Conservation (phyloP, 2,888 invertebrate species). For the Ennomos erosarius region DNA sequence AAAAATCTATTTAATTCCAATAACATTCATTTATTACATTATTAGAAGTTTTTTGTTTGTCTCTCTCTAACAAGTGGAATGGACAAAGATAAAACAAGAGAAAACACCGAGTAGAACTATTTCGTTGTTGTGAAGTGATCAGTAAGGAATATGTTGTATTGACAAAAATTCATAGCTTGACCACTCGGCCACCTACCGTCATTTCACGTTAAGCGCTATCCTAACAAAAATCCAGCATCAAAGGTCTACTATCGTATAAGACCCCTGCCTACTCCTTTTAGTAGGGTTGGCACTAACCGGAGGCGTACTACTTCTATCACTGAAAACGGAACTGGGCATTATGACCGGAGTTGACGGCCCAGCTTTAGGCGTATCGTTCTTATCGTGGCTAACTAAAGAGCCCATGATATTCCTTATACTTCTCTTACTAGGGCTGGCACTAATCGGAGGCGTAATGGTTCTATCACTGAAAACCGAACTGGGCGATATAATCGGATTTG, state of each 20-base stretch:
- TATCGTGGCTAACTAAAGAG: constrained; percentile 74
- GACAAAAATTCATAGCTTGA: too few relatives aligned
- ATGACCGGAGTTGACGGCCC: constrained; percentile 74
- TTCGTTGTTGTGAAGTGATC: too few relatives aligned
- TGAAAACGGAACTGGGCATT: constrained; percentile 67
- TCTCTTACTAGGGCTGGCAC: constrained; percentile 54
- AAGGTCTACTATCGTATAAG: constrained; percentile 74
- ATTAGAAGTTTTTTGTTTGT: too few relatives aligned
- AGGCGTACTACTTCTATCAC: constrained; percentile 55
- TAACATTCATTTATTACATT: too few relatives aligned
- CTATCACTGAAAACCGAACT: constrained; percentile 66
- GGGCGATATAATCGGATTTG: constrained; percentile 66
- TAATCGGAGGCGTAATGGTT: constrained; percentile 44
- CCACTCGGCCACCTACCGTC: constrained; percentile 1
- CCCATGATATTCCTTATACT: constrained; percentile 63
- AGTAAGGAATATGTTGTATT: too few relatives aligned
- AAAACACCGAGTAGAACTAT: too few relatives aligned
- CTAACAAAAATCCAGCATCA: constrained; percentile 37
- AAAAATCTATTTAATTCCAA: too few relatives aligned
- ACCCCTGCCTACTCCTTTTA: constrained; percentile 64
- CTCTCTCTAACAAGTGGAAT: too few relatives aligned
- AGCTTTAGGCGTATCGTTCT: constrained; percentile 58
- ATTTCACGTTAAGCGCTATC: neutral
- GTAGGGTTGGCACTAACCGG: constrained; percentile 41
- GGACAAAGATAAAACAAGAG: too few relatives aligned